A percentile compares a stretch with the other conserved stretches of the same genome.
These are phyloP conservation scores for Cataglyphis livida DNA, from an alignment of 2,888 invertebrate species.

Conservation along the genomic window DNA sequence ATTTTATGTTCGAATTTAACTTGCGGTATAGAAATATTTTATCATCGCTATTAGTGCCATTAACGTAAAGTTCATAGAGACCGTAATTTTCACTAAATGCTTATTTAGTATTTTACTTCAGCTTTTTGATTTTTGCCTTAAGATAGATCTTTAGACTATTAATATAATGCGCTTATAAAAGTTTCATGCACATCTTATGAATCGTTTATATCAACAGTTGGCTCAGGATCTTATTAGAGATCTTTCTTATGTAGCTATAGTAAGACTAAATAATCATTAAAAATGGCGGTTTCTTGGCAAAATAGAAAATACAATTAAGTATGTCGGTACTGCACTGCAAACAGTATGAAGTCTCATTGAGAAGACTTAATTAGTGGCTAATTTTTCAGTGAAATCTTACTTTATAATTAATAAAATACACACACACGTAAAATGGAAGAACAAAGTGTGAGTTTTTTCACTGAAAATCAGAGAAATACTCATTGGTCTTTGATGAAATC, in stretches of 20 bases:
- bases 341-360: background rate
- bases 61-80: background rate
- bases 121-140: background rate
- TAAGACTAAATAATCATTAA: conserved; percentile 11
- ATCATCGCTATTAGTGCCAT: background rate
- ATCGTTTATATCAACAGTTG: conserved; percentile 16
- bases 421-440: background rate
- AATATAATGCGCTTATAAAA: background rate
- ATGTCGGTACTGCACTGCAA: background rate
- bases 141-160: conserved; percentile 12
- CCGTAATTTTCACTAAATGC: background rate
- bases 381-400: background rate
- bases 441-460: background rate
- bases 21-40: background rate
- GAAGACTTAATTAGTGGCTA: background rate
- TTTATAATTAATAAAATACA: background rate
- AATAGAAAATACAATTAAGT: background rate
- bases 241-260: background rate
- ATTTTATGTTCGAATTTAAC: background rate
- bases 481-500: background rate
- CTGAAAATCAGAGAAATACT: background rate
- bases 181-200: conserved; percentile 10
- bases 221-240: conserved; percentile 21
- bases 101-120: background rate
- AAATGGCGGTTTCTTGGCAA: conserved; percentile 20